Evolutionary conservation across 2,113 vertebrate species (phyloP).

Genomic region (Corythaeola cristata): DNA sequence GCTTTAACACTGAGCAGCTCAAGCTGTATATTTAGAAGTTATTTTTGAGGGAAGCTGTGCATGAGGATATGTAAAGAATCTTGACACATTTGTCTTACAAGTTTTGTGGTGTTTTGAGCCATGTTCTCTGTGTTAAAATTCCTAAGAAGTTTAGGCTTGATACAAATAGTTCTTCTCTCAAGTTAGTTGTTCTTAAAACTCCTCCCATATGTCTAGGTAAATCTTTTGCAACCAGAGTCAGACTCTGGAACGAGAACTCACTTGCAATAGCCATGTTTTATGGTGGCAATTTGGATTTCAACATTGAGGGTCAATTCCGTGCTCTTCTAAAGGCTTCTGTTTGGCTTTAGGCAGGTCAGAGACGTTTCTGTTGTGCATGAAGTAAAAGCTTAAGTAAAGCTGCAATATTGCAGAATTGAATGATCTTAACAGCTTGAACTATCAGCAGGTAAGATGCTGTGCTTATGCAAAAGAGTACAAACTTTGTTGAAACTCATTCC

Average conservation of each 20-base stretch:
- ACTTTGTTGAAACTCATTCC: background rate
- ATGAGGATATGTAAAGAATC: background rate
- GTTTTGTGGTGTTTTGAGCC: background rate
- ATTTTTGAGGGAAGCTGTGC: background rate
- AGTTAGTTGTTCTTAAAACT: background rate
- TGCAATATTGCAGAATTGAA: background rate
- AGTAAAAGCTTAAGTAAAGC: background rate
- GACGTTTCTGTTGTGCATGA: background rate
- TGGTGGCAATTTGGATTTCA: background rate
- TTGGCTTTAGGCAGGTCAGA: background rate
- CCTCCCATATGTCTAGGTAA: background rate
- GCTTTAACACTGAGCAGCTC: background rate
- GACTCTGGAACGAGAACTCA: background rate
- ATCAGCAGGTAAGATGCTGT: fast-evolving
- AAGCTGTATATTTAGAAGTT: background rate
- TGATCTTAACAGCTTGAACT: background rate
- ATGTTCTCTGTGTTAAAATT: background rate
- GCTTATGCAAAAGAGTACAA: background rate
- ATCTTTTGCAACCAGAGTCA: background rate
- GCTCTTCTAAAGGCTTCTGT: background rate
- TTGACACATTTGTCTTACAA: background rate
- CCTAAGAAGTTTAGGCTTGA: background rate
- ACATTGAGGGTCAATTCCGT: background rate
- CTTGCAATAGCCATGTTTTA: background rate
- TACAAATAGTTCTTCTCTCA: background rate